Base-by-base conservation (phyloP, 2,888 invertebrate genomes). In the Osedax fenrisi region DNA sequence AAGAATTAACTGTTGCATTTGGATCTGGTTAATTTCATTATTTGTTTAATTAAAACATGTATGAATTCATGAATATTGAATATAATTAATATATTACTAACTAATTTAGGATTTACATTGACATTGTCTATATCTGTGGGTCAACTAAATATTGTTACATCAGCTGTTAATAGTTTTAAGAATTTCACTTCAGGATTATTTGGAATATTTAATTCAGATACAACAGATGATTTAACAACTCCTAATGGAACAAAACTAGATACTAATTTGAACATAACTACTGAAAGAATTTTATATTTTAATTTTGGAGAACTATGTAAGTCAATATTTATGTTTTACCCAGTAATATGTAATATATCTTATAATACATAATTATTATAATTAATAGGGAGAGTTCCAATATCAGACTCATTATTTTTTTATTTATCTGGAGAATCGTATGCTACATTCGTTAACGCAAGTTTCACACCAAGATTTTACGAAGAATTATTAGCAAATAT, bases 361-460 rank as follows among this genome's bases (percentile, higher is more conserved):
- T 41, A 41, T 41, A 5, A 17, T 41, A 10, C 17, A 41, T 17
- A 41, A 10, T 10, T 41, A 41, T 41, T 41, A 41, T 10, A 41
- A 41, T 41, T 10, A 10, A 5, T 17, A 41, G 68, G 68, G 68
- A 25, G 68, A 27, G 23, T 68, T 13, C 26, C 68, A 10, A 26
- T 22, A 27, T 24, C 22, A 22, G 27, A 68, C 22, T 68, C 68
- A 1, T 26, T 68, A 24, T 68, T 68, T 27, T 27, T 26, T n/a
- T 68, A 68, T 26, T 27, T 68, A 26, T 22, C 10, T 1, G 68
- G 68, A 68, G 68, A 68, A 21, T 25, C 68, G 26, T 68, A 68
- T 21, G 68, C 25, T 22, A 22, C 68, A 10, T 68, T 26, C 27
- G 13, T 68, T 13, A n/a, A 26, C 22, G 2, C 68, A 17, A 27